Percentiles rank a stretch among this genome's conserved stretches.
Conservation (phyloP, 2,888 invertebrate genomes). For the Hedya salicella region DNA sequence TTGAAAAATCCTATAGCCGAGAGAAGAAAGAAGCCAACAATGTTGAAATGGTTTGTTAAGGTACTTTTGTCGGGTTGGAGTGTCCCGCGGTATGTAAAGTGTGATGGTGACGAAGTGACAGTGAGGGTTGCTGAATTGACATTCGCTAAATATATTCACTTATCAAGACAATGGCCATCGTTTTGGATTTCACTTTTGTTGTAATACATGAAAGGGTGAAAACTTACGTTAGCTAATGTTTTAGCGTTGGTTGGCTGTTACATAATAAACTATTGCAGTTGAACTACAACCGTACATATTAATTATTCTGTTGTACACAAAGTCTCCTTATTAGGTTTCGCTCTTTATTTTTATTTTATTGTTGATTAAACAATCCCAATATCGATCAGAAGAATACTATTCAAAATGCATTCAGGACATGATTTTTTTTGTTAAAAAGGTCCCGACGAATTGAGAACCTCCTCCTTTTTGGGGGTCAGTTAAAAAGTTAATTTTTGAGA, state of each 20-base stretch:
- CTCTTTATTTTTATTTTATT: too few relatives aligned
- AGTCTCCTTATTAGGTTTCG: too few relatives aligned
- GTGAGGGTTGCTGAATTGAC: conserved; percentile 15
- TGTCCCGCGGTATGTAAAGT: conserved; percentile 18
- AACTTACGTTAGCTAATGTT: not conserved
- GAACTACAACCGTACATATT: too few relatives aligned
- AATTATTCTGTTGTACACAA: too few relatives aligned
- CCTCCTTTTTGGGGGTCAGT: too few relatives aligned
- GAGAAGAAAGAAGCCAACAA: not conserved
- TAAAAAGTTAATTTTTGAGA: too few relatives aligned
- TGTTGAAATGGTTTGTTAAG: not conserved
- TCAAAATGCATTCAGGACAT: too few relatives aligned
- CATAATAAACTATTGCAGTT: too few relatives aligned
- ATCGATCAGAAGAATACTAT: too few relatives aligned
- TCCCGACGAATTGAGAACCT: too few relatives aligned
- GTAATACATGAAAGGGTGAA: not conserved
- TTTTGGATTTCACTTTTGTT: conserved; percentile 19
- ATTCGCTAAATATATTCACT: conserved; percentile 14
- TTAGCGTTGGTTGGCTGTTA: not conserved
- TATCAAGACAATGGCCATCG: conserved; percentile 1
- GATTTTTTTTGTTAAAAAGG: too few relatives aligned
- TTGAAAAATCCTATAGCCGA: not conserved
- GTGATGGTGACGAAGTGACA: conserved; percentile 3
- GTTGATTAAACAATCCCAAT: too few relatives aligned
- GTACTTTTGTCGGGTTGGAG: not conserved